Evolutionary conservation across 1,140 invertebrate species (phyloP).

Genomic region (Samia ricini): DNA sequence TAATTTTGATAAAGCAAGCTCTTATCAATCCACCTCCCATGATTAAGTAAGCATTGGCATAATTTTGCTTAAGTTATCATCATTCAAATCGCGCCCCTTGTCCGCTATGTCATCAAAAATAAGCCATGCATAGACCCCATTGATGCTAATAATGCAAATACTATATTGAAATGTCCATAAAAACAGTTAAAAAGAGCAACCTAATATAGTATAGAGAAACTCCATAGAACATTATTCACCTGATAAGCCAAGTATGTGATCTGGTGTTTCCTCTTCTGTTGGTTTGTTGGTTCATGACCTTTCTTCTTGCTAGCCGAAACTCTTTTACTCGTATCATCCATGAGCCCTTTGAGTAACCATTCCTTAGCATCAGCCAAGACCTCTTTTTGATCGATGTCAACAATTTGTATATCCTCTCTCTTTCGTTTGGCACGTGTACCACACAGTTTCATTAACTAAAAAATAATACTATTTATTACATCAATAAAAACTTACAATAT

Average conservation of each 20-base stretch:
- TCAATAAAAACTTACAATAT: too few species aligned
- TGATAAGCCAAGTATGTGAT: constrained; percentile 97
- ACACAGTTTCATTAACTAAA: constrained; percentile 71
- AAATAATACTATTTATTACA: constrained; percentile 13
- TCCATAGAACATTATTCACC: constrained; percentile 47
- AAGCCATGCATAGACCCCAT: too few species aligned
- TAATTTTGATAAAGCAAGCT: too few species aligned
- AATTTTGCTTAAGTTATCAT: too few species aligned
- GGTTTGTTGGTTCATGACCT: constrained; percentile 82
- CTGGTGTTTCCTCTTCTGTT: constrained; percentile 93
- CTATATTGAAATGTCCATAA: too few species aligned
- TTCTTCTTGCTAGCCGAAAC: constrained; percentile 74
- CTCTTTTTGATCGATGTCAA: constrained; percentile 91
- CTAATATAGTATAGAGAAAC: too few species aligned
- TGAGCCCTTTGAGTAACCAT: constrained; percentile 89
- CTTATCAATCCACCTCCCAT: too few species aligned
- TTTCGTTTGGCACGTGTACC: constrained; percentile 70
- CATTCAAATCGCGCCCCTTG: too few species aligned
- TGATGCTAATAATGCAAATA: too few species aligned
- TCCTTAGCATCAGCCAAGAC: constrained; percentile 88
- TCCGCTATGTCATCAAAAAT: too few species aligned
- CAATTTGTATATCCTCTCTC: constrained; percentile 80
- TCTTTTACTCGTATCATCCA: constrained; percentile 83
- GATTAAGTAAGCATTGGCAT: too few species aligned
- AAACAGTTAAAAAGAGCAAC: too few species aligned